A percentile compares a stretch with the other conserved stretches of the same genome.
phyloP scores from a whole-genome alignment of 2,113 vertebrate species.

The Thymallus thymallus region DNA sequence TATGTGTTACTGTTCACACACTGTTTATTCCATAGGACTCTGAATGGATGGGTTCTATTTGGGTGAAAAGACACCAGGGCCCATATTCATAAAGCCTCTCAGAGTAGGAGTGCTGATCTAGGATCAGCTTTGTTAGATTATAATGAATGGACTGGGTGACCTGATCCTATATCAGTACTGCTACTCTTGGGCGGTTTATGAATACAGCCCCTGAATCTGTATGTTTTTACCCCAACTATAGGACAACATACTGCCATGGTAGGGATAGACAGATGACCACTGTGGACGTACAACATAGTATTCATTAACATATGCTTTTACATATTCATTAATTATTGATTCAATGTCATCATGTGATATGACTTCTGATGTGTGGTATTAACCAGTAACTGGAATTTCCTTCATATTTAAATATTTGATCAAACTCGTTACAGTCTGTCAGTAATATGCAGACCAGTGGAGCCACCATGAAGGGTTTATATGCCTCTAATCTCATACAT shows the following conservation, averaged over 20 bases:
- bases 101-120: too few species aligned
- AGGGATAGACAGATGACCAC: background rate
- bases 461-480: background rate
- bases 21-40: slow-evolving; percentile 2
- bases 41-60: background rate
- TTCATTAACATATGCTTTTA: background rate
- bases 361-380: background rate
- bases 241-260: background rate
- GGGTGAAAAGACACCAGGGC: background rate
- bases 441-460: background rate
- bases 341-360: background rate
- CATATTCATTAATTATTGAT: background rate
- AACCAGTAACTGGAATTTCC: background rate
- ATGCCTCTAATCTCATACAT: background rate
- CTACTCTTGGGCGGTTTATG: too few species aligned
- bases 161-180: too few species aligned
- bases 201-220: too few species aligned
- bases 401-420: background rate
- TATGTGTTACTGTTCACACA: too few species aligned
- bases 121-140: too few species aligned
- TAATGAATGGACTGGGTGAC: too few species aligned
- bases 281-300: background rate
- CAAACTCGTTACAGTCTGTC: background rate
- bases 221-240: background rate
- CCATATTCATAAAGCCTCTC: background rate